phyloP scores from a whole-genome alignment of 2,113 vertebrate species.

The Astur gentilis region DNA sequence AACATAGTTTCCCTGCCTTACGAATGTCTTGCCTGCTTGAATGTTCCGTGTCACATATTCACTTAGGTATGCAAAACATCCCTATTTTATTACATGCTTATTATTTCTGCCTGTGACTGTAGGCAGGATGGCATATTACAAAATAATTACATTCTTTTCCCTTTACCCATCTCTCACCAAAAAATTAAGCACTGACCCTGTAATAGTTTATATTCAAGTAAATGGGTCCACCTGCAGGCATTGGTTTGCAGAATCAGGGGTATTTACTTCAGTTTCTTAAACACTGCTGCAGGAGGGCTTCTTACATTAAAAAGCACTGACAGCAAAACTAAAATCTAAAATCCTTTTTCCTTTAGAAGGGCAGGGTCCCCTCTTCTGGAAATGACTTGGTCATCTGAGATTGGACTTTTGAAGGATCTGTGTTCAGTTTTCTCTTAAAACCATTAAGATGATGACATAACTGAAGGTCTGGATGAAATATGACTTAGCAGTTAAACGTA shows the following conservation, averaged over 20 bases:
- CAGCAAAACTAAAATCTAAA: background rate
- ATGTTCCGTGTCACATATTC: background rate
- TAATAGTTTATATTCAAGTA: background rate
- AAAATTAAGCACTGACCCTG: background rate
- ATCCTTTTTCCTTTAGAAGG: background rate
- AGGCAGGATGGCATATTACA: background rate
- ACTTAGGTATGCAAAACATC: accelerated
- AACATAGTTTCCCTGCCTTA: background rate
- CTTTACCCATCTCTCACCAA: background rate
- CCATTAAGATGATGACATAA: background rate
- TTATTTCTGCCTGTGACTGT: background rate
- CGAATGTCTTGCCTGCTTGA: background rate
- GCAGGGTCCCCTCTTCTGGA: background rate
- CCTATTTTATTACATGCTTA: background rate
- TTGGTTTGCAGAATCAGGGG: background rate
- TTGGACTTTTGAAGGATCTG: background rate
- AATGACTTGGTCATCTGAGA: background rate
- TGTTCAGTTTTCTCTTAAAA: background rate
- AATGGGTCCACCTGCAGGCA: background rate
- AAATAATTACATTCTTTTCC: background rate
- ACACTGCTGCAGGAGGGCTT: background rate
- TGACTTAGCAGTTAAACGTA: background rate
- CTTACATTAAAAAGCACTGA: background rate
- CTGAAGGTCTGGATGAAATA: background rate
- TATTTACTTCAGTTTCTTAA: background rate